Evolutionary conservation across 2,888 invertebrate genomes (phyloP), one percentile per base, ranked within the genome.

Genomic region (Microlaimidae sp.): DNA sequence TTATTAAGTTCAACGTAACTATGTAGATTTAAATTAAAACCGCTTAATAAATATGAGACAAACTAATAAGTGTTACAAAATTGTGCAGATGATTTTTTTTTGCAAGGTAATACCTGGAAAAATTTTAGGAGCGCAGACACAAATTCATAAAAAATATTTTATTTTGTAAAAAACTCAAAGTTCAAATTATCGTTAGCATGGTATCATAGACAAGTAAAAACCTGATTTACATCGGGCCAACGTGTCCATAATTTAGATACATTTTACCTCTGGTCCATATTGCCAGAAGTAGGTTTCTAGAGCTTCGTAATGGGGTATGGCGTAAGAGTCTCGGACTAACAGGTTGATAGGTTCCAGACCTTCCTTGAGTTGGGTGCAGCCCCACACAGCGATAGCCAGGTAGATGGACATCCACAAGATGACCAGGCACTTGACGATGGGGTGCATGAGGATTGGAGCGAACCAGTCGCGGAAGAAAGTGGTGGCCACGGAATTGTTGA

Each of bases 371-470:
- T 63, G 63, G 3, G 61, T 57, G 58, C 69, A 69, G 23, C 69
- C 69, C 57, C 63, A 69, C 29, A 61, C 56, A 21, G 65, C 63
- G 42, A 64, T 61, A 7, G 58, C 60, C 21, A 69, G 50, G 54
- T 69, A 69, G 56, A 69, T 59, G 38, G 56, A 49, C 48, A 64
- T 63, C 67, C 68, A 69, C 25, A 65, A 43, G 50, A 65, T 54
- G 1, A 61, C 58, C 24, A 69, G 53, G 3, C 49, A 49, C 2
- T 64, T 59, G 17, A 68, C 61, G 13, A 63, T 53, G 3, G 68
- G 69, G 49, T 66, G 62, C 66, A 69, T 65, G 32, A 69, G 60
- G 4, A 67, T 57, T 17, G 68, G 67, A 5, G 63, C 66, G 54
- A 60, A 68, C 62, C 58, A 56, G 23, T 57, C 53, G 3, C 57